Conservation (phyloP, 2,888 invertebrate species). For the Camptogramma bilineatum region DNA sequence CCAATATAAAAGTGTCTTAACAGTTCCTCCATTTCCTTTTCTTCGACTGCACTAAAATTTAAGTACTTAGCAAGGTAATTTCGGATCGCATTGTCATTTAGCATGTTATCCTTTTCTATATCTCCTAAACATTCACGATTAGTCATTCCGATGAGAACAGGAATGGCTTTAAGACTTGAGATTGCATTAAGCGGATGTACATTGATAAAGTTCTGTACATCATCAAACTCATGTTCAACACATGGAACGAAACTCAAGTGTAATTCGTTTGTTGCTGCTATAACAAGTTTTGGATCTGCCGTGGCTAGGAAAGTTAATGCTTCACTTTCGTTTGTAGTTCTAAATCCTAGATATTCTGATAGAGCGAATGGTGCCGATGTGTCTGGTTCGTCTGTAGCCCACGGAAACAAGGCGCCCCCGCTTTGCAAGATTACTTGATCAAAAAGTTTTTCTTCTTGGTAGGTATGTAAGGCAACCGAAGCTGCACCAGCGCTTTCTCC, state of each 20-base stretch:
- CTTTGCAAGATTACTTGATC: conserved; percentile 64
- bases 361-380: conserved; percentile 50
- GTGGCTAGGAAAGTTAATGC: conserved; percentile 58
- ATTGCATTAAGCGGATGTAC: conserved; percentile 51
- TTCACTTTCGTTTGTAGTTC: conserved; percentile 48
- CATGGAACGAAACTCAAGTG: conserved; percentile 51
- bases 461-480: conserved; percentile 62
- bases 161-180: conserved; percentile 44
- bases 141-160: conserved; percentile 55
- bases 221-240: conserved; percentile 55
- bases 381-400: conserved; percentile 48
- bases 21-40: conserved; percentile 48
- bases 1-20: conserved; percentile 64
- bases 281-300: conserved; percentile 51
- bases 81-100: conserved; percentile 39
- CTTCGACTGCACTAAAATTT: conserved; percentile 46
- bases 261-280: conserved; percentile 51
- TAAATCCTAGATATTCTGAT: conserved; percentile 54
- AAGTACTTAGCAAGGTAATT: conserved; percentile 44
- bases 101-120: conserved; percentile 32
- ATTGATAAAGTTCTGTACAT: conserved; percentile 50
- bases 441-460: conserved; percentile 56
- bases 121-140: conserved; percentile 46
- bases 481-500: conserved; percentile 65
- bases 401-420: conserved; percentile 50